phyloP scores from a whole-genome alignment of 1,140 invertebrate genomes.

The Trichomalopsis sarcophagae region DNA sequence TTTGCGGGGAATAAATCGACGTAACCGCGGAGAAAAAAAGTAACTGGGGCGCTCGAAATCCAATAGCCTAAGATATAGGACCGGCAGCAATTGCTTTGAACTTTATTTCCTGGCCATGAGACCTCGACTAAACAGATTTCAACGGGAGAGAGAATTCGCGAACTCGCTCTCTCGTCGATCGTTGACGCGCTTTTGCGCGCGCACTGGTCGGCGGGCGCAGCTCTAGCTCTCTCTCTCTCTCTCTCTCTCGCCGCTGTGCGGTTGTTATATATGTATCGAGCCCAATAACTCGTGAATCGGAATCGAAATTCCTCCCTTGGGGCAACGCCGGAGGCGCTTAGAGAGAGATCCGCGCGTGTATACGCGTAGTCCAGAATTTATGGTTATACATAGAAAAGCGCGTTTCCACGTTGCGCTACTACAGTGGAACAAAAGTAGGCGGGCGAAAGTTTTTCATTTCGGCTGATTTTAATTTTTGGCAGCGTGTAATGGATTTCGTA shows the following conservation, averaged over 20 bases:
- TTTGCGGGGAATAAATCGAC: conserved; percentile 23
- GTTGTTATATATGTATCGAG: background rate
- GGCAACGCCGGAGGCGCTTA: background rate
- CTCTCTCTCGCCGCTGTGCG: background rate
- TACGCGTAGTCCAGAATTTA: background rate
- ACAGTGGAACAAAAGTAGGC: background rate
- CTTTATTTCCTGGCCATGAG: conserved; percentile 52
- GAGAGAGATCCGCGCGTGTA: background rate
- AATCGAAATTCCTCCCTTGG: conserved; percentile 27
- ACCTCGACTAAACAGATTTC: conserved; percentile 52
- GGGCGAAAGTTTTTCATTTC: conserved; percentile 2
- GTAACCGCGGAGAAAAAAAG: background rate
- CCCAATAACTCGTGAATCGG: conserved; percentile 28
- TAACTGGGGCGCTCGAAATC: conserved; percentile 39
- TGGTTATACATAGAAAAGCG: conserved; percentile 20
- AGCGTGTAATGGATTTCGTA: background rate
- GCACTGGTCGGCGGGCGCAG: background rate
- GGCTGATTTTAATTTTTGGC: background rate
- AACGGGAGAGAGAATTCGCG: background rate
- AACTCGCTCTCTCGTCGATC: background rate
- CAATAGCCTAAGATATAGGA: conserved; percentile 52
- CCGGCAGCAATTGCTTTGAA: conserved; percentile 43
- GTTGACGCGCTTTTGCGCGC: conserved; percentile 4
- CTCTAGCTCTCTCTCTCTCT: background rate
- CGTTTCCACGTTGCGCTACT: conserved; percentile 5